These are phyloP conservation scores for Phoxinus phoxinus DNA, from an alignment of 2,113 vertebrate genomes.

Conservation along the genomic window DNA sequence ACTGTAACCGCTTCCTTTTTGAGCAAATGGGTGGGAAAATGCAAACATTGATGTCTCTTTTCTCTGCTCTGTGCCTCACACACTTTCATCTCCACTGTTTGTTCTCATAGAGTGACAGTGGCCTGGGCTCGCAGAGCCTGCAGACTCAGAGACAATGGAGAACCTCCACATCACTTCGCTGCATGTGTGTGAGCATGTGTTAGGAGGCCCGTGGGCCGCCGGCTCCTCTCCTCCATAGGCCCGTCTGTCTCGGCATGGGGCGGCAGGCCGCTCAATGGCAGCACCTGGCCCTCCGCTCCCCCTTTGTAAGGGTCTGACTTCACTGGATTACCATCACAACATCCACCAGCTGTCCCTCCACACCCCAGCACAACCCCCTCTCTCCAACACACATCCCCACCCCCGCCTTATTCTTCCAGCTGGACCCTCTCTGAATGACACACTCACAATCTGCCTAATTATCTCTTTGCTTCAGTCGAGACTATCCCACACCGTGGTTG, in stretches of 20 bases:
- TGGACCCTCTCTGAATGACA: slow-evolving; percentile 80
- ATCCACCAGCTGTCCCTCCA: slow-evolving; percentile 83
- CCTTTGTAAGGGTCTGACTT: slow-evolving; percentile 81
- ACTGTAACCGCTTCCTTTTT: slow-evolving; percentile 48
- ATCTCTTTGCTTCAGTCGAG: slow-evolving; percentile 70
- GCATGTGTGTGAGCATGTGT: slow-evolving; percentile 73
- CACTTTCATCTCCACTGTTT: slow-evolving; percentile 57
- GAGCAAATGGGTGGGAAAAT: slow-evolving; percentile 29
- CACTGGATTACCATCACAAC: slow-evolving; percentile 86
- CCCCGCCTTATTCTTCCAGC: slow-evolving; percentile 74
- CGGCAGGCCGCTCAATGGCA: slow-evolving; percentile 79
- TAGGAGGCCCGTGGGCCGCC: slow-evolving; percentile 62
- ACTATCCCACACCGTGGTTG: slow-evolving; percentile 57
- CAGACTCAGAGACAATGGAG: slow-evolving; percentile 36
- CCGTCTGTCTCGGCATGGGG: slow-evolving; percentile 79
- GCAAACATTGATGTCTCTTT: slow-evolving; percentile 37
- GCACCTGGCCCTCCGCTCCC: slow-evolving; percentile 80
- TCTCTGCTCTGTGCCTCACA: slow-evolving; percentile 3
- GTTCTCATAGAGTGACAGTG: slow-evolving; percentile 44
- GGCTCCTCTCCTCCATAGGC: slow-evolving; percentile 74
- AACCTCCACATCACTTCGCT: slow-evolving; percentile 54
- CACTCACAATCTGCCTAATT: slow-evolving; percentile 83
- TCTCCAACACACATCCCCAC: slow-evolving; percentile 46
- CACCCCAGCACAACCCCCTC: slow-evolving; percentile 51
- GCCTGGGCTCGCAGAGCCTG: slow-evolving; percentile 3